These are phyloP conservation scores for Parauchenoglanis punctatus DNA, from an alignment of 2,797 vertebrate genomes.

Conservation along the genomic window DNA sequence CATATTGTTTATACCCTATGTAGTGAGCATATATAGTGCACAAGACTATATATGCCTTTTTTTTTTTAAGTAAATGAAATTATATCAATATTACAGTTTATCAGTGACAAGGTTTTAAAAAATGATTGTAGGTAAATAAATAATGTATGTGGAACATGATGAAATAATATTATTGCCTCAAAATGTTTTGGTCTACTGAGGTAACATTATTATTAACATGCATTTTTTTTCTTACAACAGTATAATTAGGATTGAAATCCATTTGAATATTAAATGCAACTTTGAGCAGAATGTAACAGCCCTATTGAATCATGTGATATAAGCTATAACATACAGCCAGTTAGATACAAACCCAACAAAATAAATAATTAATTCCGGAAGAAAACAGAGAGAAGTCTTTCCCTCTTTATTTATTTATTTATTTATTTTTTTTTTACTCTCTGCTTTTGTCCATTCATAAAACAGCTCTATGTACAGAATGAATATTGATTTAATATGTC, in stretches of 20 bases:
- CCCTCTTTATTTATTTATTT: not conserved
- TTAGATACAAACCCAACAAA: not conserved
- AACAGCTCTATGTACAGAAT: conserved; percentile 50
- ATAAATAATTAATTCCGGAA: not conserved
- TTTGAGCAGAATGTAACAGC: no score
- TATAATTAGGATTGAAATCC: no score
- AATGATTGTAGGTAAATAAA: not conserved
- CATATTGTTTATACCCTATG: not conserved
- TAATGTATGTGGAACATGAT: not conserved
- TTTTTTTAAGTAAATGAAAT: not conserved
- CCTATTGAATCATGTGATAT: not conserved
- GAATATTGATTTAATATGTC: conserved; percentile 31
- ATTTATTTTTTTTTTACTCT: not conserved
- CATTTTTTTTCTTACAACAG: no score
- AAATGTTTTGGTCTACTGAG: not conserved
- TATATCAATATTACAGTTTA: not conserved
- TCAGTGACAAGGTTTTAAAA: no score
- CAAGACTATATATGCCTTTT: not conserved
- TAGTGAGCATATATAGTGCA: not conserved
- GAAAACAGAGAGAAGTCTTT: no score
- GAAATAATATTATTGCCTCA: not conserved
- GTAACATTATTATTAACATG: no score
- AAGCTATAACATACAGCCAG: not conserved
- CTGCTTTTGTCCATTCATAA: conserved; percentile 52
- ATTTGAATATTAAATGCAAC: no score